Percentiles rank a stretch among this genome's conserved stretches.
These are phyloP conservation scores for Zosterops lateralis DNA, from an alignment of 2,113 vertebrate species.

Conservation along the genomic window DNA sequence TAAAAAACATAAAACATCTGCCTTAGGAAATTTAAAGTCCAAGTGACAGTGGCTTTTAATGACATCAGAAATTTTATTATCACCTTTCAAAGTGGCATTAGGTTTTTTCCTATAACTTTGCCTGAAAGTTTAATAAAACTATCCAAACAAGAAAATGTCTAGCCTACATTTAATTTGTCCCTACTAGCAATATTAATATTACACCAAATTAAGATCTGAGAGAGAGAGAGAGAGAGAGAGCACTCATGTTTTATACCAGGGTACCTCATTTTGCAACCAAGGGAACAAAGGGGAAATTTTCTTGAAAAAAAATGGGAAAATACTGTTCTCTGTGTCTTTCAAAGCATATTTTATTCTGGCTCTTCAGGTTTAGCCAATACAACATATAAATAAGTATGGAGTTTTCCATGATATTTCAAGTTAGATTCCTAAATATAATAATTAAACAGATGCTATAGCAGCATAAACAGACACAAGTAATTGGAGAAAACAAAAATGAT, in stretches of 20 bases:
- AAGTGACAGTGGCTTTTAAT: not conserved
- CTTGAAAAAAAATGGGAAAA: not conserved
- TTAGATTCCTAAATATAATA: not conserved
- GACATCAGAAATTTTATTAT: not conserved
- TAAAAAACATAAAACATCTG: not conserved
- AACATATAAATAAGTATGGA: not conserved
- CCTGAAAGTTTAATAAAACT: not conserved
- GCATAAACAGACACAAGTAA: not conserved
- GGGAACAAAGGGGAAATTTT: not conserved
- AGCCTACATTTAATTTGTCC: not conserved
- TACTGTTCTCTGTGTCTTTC: not conserved
- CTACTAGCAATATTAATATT: not conserved
- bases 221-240: fast-evolving
- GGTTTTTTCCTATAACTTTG: not conserved
- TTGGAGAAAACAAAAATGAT: not conserved
- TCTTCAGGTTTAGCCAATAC: not conserved
- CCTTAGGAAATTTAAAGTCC: not conserved
- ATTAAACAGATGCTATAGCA: not conserved
- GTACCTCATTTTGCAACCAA: not conserved
- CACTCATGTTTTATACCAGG: fast-evolving
- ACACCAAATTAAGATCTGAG: not conserved
- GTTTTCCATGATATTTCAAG: not conserved
- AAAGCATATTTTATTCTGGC: not conserved
- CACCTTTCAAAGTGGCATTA: not conserved
- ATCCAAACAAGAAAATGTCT: not conserved